Evolutionary conservation across 2,113 vertebrate genomes (phyloP).

Genomic region (Gila orcuttii): DNA sequence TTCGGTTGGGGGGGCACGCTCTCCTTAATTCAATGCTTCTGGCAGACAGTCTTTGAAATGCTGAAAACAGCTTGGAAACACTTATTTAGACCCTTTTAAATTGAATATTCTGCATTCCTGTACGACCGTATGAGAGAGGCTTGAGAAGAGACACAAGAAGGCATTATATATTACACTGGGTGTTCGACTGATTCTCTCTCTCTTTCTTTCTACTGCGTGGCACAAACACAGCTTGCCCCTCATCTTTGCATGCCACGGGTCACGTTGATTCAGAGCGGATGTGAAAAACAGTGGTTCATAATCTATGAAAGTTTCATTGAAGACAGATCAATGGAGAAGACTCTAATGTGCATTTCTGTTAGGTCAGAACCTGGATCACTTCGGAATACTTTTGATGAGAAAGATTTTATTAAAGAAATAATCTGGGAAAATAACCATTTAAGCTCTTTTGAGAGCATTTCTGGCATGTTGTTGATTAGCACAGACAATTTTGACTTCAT

Average conservation of each 20-base stretch:
- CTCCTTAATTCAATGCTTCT: conserved; percentile 67
- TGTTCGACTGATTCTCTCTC: conserved; percentile 58
- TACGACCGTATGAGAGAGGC: conserved; percentile 56
- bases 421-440: neutral
- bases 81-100: conserved; percentile 66
- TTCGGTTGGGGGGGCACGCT: conserved; percentile 26
- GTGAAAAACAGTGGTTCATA: conserved; percentile 53
- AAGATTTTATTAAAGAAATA: neutral
- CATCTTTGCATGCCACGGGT: conserved; percentile 56
- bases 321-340: conserved; percentile 49
- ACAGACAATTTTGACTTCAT: neutral
- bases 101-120: conserved; percentile 74
- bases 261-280: conserved; percentile 55
- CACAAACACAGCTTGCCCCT: conserved; percentile 59
- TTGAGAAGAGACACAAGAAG: conserved; percentile 61
- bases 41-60: conserved; percentile 67
- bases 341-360: conserved; percentile 3
- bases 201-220: conserved; percentile 48
- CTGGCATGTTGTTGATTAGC: neutral
- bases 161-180: conserved; percentile 60
- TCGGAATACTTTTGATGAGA: neutral
- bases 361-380: neutral
- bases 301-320: conserved; percentile 52
- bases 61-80: conserved; percentile 63
- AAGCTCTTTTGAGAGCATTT: neutral